Evolutionary conservation across 92 coral and sea anemone genomes (phyloP), one percentile per base, ranked within the genome.

Genomic region (Porites cylindrica): DNA sequence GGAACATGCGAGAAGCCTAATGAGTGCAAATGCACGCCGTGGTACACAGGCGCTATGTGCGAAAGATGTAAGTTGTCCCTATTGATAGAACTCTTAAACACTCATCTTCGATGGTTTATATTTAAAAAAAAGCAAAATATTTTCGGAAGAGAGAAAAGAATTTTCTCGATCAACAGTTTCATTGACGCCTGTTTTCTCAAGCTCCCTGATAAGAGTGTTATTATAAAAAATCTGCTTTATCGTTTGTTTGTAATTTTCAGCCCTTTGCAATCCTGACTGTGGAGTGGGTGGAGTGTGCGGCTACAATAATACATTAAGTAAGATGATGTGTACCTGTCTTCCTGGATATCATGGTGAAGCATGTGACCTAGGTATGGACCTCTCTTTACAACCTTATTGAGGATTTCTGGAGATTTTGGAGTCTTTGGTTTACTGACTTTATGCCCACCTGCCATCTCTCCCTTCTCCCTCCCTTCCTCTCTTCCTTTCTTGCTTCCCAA

Each of bases 211-310:
- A 4, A 59, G 17, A 59, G 13, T 59, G 14, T 11, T 59, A 11
- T 59, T 59, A 59, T 17, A 10, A 59, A 59, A 11, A 59, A 59
- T 66, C 21, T 61, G 23, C 53, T 10, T 29, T 2, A 56, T 10
- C 51, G 26, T 26, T 43, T 59, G 38, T 84, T 47, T 75, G n/a
- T 71, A 29, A 8, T 62, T 82, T 58, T 43, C 53, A 88, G 91
- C 88, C 6, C 0, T 7, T 14, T 88, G 91, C 32, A 23, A 2
- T 14, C 87, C 91, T 26, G 88, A 65, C 14, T 88, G 91, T 73
- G 88, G 91, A 18, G 89, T 89, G 13, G 92, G 92, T 19, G 93
- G 93, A n/a, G 21, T 62, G 12, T 90, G 93, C 43, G 79, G 58
- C 7, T 75, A 56, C 51, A 72, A 90, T 82, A 17, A 2, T 8